Conservation (phyloP, 2,888 invertebrate genomes). For the Stictocephala bisonia region DNA sequence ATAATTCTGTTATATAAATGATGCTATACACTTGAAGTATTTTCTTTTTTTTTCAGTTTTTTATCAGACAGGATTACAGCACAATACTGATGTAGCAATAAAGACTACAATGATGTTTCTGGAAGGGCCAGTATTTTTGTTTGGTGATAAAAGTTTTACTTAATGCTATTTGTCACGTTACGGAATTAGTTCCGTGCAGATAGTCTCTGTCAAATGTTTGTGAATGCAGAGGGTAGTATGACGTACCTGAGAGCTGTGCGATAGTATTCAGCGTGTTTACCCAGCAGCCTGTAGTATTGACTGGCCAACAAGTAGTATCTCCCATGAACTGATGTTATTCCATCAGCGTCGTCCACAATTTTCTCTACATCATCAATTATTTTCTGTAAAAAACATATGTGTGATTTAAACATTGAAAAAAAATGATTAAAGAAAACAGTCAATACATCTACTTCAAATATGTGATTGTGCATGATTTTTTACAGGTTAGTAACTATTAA, state of each 20-base stretch:
- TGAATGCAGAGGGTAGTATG: background rate
- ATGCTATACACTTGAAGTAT: too few species aligned
- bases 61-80: too few species aligned
- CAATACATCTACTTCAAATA: too few species aligned
- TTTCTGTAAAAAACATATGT: conserved; percentile 65
- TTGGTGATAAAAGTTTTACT: too few species aligned
- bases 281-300: conserved; percentile 86
- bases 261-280: conserved; percentile 95
- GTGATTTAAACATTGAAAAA: background rate
- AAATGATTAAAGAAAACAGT: background rate
- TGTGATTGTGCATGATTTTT: too few species aligned
- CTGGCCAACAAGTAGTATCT: conserved; percentile 94
- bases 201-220: too few species aligned
- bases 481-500: too few species aligned
- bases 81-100: too few species aligned
- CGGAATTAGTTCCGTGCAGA: background rate
- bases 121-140: background rate
- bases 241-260: conserved; percentile 86
- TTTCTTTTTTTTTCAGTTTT: too few species aligned
- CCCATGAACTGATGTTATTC: conserved; percentile 93
- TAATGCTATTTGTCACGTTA: too few species aligned
- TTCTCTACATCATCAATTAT: conserved; percentile 89
- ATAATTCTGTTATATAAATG: too few species aligned
- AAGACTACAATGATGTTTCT: too few species aligned
- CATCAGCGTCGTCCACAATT: conserved; percentile 89